phyloP scores from a whole-genome alignment of 2,113 vertebrate species.

The Paramisgurnus dabryanus region DNA sequence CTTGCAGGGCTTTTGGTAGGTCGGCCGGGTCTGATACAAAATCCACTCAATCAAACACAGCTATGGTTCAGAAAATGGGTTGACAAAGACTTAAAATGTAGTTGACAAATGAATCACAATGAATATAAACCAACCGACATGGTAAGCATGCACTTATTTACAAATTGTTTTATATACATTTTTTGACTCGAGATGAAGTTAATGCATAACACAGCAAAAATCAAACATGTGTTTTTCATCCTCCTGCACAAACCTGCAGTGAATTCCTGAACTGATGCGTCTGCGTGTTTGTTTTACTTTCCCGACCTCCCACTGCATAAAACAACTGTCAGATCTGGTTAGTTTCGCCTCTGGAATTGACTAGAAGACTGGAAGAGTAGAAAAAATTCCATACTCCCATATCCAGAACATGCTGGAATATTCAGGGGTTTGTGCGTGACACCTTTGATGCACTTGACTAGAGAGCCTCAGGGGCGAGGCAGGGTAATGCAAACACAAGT shows the following conservation, averaged over 20 bases:
- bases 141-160: neutral
- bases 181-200: constrained; percentile 20
- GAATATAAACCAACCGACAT: neutral
- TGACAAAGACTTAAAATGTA: no score
- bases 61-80: no score
- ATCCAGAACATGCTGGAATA: constrained; percentile 24
- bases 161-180: neutral
- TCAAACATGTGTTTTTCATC: constrained; percentile 17
- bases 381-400: constrained; percentile 13
- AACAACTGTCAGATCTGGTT: constrained; percentile 7
- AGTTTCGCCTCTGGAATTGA: neutral
- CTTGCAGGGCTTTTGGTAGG: constrained; percentile 57
- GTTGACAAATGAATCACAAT: no score
- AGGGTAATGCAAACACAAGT: constrained; percentile 35
- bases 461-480: constrained; percentile 32
- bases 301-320: constrained; percentile 12
- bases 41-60: no score
- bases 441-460: constrained; percentile 44
- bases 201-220: constrained; percentile 40
- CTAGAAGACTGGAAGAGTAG: constrained; percentile 25
- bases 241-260: constrained; percentile 9
- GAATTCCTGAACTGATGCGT: neutral
- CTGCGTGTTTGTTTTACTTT: constrained; percentile 33
- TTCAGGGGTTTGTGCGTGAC: constrained; percentile 15
- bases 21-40: constrained; percentile 58